These are phyloP conservation scores for Raja brachyura DNA, from an alignment of 2,113 vertebrate species.

Conservation along the genomic window DNA sequence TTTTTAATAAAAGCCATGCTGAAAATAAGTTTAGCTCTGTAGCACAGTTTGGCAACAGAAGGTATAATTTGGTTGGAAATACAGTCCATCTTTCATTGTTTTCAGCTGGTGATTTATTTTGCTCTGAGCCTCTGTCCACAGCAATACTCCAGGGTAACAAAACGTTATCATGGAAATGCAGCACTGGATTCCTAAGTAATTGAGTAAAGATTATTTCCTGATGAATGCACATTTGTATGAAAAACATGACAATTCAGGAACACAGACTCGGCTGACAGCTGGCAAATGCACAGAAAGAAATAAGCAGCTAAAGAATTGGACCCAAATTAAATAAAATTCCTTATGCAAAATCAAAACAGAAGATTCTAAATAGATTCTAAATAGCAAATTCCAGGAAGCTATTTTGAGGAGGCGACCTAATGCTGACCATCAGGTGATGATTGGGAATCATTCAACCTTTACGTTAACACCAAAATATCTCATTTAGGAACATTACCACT, in stretches of 20 bases:
- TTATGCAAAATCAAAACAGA: neutral
- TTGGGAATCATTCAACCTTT: neutral
- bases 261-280: neutral
- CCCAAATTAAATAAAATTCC: slow-evolving; percentile 29
- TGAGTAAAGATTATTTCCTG: slow-evolving; percentile 1
- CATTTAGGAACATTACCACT: neutral
- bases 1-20: slow-evolving; percentile 31
- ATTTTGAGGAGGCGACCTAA: neutral
- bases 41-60: neutral
- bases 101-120: neutral
- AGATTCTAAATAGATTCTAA: neutral
- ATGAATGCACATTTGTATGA: neutral
- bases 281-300: neutral
- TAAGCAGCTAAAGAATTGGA: neutral
- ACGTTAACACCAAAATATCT: neutral
- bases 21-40: slow-evolving; percentile 14
- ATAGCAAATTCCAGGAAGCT: neutral
- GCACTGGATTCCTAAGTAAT: neutral
- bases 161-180: neutral
- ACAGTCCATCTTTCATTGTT: slow-evolving; percentile 6
- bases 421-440: neutral
- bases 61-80: slow-evolving; percentile 2
- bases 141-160: neutral
- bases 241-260: neutral
- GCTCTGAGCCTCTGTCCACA: neutral